A percentile compares a stretch with the other conserved stretches of the same genome.
phyloP scores from a whole-genome alignment of 2,888 invertebrate species.

The Cloeon dipterum region DNA sequence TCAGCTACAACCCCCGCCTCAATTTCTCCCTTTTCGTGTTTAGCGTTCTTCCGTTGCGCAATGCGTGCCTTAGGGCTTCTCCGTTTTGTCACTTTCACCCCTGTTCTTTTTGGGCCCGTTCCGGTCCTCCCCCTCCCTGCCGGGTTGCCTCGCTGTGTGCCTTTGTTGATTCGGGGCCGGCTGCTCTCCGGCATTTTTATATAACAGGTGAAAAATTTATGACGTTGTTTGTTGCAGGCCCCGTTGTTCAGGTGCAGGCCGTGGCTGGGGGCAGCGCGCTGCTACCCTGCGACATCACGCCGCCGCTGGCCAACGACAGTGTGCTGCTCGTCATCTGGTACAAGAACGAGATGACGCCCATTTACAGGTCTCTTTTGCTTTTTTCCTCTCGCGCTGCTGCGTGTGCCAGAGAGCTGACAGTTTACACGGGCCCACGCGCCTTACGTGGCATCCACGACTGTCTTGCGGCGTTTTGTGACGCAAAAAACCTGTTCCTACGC shows the following conservation, averaged over 20 bases:
- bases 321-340: slow-evolving; percentile 77
- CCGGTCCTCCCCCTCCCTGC: too few relatives aligned
- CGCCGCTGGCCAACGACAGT: slow-evolving; percentile 52
- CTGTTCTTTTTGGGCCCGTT: too few relatives aligned
- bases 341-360: slow-evolving; percentile 62
- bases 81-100: too few relatives aligned
- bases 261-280: slow-evolving; percentile 57
- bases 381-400: not conserved
- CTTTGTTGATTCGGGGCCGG: too few relatives aligned
- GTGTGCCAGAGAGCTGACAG: not conserved
- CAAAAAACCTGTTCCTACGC: too few relatives aligned
- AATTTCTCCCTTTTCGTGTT: too few relatives aligned
- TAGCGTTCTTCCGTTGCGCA: too few relatives aligned
- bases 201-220: too few relatives aligned
- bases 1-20: too few relatives aligned
- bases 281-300: slow-evolving; percentile 67
- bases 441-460: not conserved
- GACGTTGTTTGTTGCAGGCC: slow-evolving; percentile 24
- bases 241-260: slow-evolving; percentile 36
- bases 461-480: not conserved
- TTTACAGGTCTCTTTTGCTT: slow-evolving; percentile 48
- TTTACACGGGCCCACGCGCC: not conserved
- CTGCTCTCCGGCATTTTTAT: too few relatives aligned
- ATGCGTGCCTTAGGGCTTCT: too few relatives aligned
- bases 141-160: too few relatives aligned